Conservation (phyloP, 2,888 invertebrate genomes). For the Protonemura montana region DNA sequence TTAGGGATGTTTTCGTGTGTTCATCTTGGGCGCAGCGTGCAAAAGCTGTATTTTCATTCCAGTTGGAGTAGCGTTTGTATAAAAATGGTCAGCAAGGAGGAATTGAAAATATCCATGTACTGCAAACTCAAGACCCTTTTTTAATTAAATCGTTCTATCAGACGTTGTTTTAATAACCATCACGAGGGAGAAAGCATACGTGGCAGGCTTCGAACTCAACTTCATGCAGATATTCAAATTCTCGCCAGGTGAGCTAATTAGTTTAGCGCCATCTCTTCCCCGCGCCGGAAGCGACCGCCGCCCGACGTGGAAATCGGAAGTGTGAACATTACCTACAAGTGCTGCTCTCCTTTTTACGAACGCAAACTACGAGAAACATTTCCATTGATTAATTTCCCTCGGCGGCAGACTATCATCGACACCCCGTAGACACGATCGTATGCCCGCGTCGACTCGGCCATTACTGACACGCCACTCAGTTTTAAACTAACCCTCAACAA, state of each 20-base stretch:
- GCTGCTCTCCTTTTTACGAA: not conserved
- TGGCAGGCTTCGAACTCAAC: not conserved
- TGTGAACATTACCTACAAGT: not conserved
- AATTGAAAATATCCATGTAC: not conserved
- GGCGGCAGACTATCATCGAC: not conserved
- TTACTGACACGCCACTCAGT: not conserved
- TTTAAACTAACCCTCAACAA: not conserved
- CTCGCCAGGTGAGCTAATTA: not conserved
- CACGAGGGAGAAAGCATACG: not conserved
- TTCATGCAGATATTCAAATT: not conserved
- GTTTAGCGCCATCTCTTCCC: not conserved
- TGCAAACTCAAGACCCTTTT: not conserved
- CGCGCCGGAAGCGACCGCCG: not conserved
- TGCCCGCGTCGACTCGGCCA: not conserved
- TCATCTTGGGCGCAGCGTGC: not conserved
- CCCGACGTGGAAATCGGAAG: not conserved
- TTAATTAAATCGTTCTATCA: not conserved
- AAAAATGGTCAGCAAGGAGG: not conserved
- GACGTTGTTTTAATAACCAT: not conserved
- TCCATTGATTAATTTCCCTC: slow-evolving; percentile 12
- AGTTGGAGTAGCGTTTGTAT: not conserved
- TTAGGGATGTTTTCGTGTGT: slow-evolving; percentile 17
- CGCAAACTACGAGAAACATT: slow-evolving; percentile 7
- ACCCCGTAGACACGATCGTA: not conserved
- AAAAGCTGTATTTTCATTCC: not conserved